Evolutionary conservation across 2,113 vertebrate genomes (phyloP).

Genomic region (Ifrita kowaldi): DNA sequence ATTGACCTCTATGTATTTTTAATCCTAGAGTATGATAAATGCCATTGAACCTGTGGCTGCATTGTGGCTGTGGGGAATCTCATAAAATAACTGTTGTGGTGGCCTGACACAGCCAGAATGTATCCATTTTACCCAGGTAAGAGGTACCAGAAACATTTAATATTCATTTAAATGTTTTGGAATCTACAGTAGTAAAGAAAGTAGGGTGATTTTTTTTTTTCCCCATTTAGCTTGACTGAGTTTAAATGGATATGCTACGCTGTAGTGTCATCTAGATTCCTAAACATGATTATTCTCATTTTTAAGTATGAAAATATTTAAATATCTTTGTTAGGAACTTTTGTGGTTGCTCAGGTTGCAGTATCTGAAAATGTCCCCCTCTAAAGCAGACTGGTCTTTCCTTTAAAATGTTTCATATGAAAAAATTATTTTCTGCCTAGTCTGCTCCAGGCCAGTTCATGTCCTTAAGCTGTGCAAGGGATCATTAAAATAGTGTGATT

Average conservation of each 20-base stretch:
- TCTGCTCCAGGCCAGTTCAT: not conserved
- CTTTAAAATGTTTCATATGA: not conserved
- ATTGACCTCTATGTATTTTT: not conserved
- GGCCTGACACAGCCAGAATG: not conserved
- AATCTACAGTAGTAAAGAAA: not conserved
- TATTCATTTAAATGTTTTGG: not conserved
- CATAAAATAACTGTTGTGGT: not conserved
- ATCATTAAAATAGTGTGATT: not conserved
- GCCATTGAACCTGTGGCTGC: not conserved
- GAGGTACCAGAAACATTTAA: not conserved
- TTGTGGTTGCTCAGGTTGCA: not conserved
- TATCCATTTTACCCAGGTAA: not conserved
- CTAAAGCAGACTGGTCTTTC: not conserved
- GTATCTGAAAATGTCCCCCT: not conserved
- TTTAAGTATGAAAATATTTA: not conserved
- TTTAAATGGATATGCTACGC: not conserved
- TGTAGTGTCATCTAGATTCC: not conserved
- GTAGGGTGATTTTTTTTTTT: not conserved
- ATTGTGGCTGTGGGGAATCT: not conserved
- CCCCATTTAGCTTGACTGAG: not conserved
- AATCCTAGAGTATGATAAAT: not conserved
- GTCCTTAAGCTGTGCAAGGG: not conserved
- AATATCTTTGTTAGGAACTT: not conserved
- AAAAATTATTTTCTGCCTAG: not conserved
- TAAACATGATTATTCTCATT: not conserved